Percentiles rank a stretch among this genome's conserved stretches.
Evolutionary conservation across 2,888 invertebrate species (phyloP).

Genomic region (Acrocera orbiculus): DNA sequence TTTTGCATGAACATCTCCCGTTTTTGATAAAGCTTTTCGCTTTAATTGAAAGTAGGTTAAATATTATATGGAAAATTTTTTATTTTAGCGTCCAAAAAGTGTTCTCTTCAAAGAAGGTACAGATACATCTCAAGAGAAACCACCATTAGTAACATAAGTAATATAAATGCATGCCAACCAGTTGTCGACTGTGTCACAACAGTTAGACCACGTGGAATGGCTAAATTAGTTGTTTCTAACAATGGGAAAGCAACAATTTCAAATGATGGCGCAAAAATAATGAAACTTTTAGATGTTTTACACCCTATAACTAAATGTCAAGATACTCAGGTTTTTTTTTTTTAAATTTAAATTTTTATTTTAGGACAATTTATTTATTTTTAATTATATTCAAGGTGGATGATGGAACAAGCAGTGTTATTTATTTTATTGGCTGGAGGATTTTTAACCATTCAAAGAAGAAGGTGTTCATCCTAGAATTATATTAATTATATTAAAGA

Average conservation of each 20-base stretch:
- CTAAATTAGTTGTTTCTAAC: constrained; percentile 88
- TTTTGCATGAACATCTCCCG: too few species aligned
- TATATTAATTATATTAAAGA: constrained; percentile 95
- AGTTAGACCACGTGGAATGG: constrained; percentile 96
- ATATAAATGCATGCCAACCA: constrained; percentile 91
- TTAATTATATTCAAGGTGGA: constrained; percentile 50
- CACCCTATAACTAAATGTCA: constrained; percentile 99
- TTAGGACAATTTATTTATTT: not conserved
- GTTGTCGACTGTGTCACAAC: constrained; percentile 93
- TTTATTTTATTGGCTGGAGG: constrained; percentile 90
- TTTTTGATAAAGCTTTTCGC: too few species aligned
- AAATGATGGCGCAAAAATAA: constrained; percentile 97
- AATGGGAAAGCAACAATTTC: constrained; percentile 90
- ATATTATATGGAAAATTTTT: too few species aligned
- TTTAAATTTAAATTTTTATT: not conserved
- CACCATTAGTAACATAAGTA: constrained; percentile 88
- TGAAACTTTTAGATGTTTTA: constrained; percentile 93
- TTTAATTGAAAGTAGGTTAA: too few species aligned
- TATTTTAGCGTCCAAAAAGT: constrained; percentile 85
- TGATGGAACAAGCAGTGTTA: constrained; percentile 97
- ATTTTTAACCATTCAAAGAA: constrained; percentile 80
- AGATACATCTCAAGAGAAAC: constrained; percentile 87
- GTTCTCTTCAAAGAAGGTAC: constrained; percentile 95
- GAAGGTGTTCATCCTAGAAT: constrained; percentile 91
- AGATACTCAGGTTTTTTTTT: constrained; percentile 76